Evolutionary conservation across 2,113 vertebrate species (phyloP), one percentile per base, ranked within the genome.

Genomic region (Brachyhypopomus occidentalis): DNA sequence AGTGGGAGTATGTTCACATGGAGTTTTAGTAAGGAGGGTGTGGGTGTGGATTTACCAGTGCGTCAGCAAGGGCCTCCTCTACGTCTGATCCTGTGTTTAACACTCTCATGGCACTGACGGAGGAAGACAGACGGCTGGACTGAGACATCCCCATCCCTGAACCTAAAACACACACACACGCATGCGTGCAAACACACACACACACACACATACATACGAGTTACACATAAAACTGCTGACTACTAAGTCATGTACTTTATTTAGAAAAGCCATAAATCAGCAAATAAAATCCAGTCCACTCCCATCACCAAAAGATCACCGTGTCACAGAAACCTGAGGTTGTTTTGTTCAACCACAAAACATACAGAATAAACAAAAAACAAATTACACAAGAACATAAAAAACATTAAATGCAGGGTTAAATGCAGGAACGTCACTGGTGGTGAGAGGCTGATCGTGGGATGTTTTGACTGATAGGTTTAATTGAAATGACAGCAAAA

Each of bases 101-200:
- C 87, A 98, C 95, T 84, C 96, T 89, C 97, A 98, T 98, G 87
- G 97, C 97, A 34, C 96, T 99, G 88, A 99, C 96, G 0, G 97
- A 99, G 1, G 97, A 97, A 0, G 97, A 98, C 67, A 98, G 89
- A 84, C 94, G 94, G 86, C 96, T 97, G 0, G 96, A 97, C 77
- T 97, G 97, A 90, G 95, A 96, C 77, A 98, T 96, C 38, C 97
- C 95, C 82, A 95, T 96, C 36, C 95, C 92, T 0, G 95, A 87
- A 83, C 97, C 96, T 97, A 88, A 55, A 79, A 86, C 72, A 85
- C 63, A 77, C 52, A 81, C 30, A 70, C 55, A 78, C 30, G n/a
- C n/a, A n/a, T n/a, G n/a, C n/a, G n/a, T n/a, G n/a, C n/a, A n/a
- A n/a, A 41, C 34, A 62, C 59, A 23, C 60, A 67, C 55, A 60